A percentile compares a stretch with the other conserved stretches of the same genome.
These are phyloP conservation scores for Phylloscopus whistleri DNA, from an alignment of 2,113 vertebrate species.

Conservation along the genomic window DNA sequence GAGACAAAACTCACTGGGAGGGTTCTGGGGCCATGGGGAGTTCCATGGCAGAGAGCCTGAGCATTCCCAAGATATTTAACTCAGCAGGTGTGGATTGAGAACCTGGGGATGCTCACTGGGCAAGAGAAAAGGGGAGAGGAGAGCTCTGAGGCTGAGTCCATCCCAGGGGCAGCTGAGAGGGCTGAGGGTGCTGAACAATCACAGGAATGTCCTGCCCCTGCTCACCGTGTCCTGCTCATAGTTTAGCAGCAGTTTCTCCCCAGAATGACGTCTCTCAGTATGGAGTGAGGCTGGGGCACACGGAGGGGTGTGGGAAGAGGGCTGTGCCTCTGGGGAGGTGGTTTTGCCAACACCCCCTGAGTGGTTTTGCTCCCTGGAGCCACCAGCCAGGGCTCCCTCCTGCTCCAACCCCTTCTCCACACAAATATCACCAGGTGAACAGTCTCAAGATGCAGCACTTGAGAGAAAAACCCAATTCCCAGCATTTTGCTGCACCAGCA, in stretches of 20 bases:
- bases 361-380: neutral
- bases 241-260: neutral
- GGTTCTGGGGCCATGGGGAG: rapidly evolving
- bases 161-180: neutral
- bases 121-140: neutral
- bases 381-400: neutral
- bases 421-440: rapidly evolving
- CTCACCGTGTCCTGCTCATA: rapidly evolving
- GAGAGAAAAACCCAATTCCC: neutral
- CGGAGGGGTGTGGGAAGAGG: neutral
- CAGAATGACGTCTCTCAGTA: rapidly evolving
- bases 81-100: neutral
- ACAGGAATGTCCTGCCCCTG: rapidly evolving
- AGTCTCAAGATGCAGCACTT: neutral
- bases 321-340: neutral
- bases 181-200: neutral
- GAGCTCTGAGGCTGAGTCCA: neutral
- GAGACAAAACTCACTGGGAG: neutral
- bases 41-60: neutral
- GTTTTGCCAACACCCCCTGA: neutral
- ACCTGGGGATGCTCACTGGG: rapidly evolving
- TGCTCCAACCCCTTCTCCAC: neutral
- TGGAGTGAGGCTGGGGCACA: neutral
- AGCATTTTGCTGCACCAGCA: neutral
- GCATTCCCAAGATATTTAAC: neutral